Base-by-base conservation (phyloP, 2,888 invertebrate species). In the Himalopsyche japonica region DNA sequence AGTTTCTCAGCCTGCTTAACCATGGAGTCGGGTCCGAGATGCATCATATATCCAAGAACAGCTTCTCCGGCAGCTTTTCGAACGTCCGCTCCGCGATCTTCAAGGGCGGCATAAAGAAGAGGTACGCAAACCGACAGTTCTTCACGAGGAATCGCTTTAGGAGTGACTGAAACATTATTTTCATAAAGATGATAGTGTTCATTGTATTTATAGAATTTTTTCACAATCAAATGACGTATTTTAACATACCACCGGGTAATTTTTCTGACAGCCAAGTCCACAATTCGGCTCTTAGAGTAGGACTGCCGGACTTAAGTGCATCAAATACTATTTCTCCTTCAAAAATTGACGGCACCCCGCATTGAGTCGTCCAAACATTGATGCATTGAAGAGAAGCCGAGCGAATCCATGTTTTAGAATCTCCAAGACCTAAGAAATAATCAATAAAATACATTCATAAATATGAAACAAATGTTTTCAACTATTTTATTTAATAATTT, bases 81-180 rank as follows among this genome's bases (percentile, higher is more conserved):
- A 5, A 99, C 98, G 87, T 98, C 98, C 0, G 95, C 96, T 89
- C 96, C 97, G 82, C 99, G 94, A 91, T 99, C 98, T 89, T 98
- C 98, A 84, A 98, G 90, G 88, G 97, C 97, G 49, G 94, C 93
- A 90, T 95, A 97, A 82, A 99, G 90, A 87, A 94, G 92, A 0
- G 97, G 96, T 84, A 98, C 91, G 90, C 97, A 96, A 1, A 94
- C 90, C 0, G 94, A 90, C 1, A 99, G 90, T 90, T 98, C 98
- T 87, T 97, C 97, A 88, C 96, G 96, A 0, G 96, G 93, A 88
- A 97, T 94, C 8, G 95, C 93, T 89, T 96, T 96, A 3, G 92
- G 91, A 77, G 95, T 93, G 88, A 95, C 94, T 94, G 89, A n/a
- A 88, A 88, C 20, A 76, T 43, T n/a, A n/a, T n/a, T 43, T 43